Evolutionary conservation across 1,140 invertebrate genomes (phyloP).

Genomic region (Leptinotarsa undecemlineata): DNA sequence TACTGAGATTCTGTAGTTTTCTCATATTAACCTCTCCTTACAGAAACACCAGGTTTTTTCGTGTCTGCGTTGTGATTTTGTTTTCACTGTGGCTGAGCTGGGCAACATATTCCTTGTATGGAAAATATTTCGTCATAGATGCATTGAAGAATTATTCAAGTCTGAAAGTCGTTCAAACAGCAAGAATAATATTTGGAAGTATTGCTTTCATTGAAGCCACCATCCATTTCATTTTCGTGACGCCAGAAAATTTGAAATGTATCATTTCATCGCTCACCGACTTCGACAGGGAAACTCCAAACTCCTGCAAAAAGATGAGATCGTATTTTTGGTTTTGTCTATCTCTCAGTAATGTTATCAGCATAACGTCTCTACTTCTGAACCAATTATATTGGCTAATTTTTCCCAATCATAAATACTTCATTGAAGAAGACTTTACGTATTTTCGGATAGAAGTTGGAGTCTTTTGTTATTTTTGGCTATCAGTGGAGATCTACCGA

Average conservation of each 20-base stretch:
- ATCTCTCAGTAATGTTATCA: background rate
- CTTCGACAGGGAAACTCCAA: background rate
- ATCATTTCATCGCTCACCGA: background rate
- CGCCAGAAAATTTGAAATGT: background rate
- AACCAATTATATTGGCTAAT: background rate
- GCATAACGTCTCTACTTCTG: background rate
- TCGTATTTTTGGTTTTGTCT: background rate
- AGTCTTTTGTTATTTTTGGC: conserved; percentile 1
- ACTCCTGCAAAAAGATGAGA: background rate
- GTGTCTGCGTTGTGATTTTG: background rate
- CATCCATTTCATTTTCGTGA: background rate
- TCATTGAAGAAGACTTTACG: background rate
- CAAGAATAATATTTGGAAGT: background rate
- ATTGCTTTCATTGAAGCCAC: background rate
- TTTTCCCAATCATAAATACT: background rate
- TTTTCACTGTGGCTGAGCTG: background rate
- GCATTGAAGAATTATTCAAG: background rate
- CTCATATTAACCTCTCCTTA: background rate
- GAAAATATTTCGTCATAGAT: background rate
- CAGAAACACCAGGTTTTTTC: background rate
- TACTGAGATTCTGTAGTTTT: background rate
- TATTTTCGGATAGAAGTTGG: background rate
- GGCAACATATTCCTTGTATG: background rate
- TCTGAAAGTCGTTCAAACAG: background rate
- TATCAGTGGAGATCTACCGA: background rate